Evolutionary conservation across 2,797 vertebrate species (phyloP), one percentile per base, ranked within the genome.

Genomic region (Centroberyx gerrardi): DNA sequence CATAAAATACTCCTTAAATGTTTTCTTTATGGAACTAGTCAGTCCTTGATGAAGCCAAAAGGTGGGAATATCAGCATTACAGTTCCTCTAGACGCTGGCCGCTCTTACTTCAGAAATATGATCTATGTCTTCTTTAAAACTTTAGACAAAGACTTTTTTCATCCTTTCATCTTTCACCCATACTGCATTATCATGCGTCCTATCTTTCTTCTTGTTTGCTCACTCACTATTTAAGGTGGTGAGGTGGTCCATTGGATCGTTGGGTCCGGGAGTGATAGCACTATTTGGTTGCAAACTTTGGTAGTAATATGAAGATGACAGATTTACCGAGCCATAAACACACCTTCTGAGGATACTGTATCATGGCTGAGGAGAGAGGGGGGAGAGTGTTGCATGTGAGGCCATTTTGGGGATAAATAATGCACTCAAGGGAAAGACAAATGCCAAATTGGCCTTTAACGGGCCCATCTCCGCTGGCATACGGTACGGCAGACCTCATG

Each of bases 251-350:
- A 10, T 33, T 46, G 29, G 66, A 81, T 28, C 62, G 42, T 55
- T 61, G 44, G 38, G 51, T 59, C 52, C 42, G 46, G 33, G 66
- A 70, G 46, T 42, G 31, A 85, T 65, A 63, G 64, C 18, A 73
- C 72, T 79, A 84, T 84, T 71, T 79, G 67, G 74, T 89, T 78
- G 84, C 68, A 59, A 61, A 65, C 68, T 66, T 81, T 76, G 71
- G 62, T 72, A 61, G 82, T 88, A 89, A 91, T 76, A 56, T 75
- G 69, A 83, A 87, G 62, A 91, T 84, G 87, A 92, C 72, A 90
- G 90, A 93, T 92, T 93, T 91, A 93, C 67, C 74, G 61, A 76
- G 83, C 74, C 75, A 85, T 93, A 92, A 93, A 92, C 73, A 86
- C 74, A 72, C 87, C 85, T 83, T 73, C 33, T 31, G 82, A 83